Conservation (phyloP, 2,888 invertebrate species). For the Hirtodrosophila trivittata region DNA sequence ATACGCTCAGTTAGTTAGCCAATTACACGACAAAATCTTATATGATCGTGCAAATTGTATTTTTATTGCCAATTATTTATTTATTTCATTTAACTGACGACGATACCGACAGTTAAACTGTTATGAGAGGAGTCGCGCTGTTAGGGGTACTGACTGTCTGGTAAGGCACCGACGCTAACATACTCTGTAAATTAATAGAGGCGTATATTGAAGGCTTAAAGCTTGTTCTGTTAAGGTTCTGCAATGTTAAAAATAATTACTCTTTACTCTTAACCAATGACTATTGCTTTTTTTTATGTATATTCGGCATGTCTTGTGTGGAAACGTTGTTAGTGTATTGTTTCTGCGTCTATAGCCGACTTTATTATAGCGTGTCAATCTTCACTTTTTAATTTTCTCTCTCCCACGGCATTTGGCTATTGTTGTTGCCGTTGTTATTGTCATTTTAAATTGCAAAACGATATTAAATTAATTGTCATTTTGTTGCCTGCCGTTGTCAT, state of each 20-base stretch:
- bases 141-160: slow-evolving; percentile 11
- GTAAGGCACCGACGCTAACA: slow-evolving; percentile 10
- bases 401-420: neutral
- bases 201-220: too few relatives aligned
- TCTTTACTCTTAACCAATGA: too few relatives aligned
- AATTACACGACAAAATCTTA: slow-evolving; percentile 70
- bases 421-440: slow-evolving; percentile 9
- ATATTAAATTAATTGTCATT: slow-evolving; percentile 73
- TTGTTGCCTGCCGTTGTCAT: slow-evolving; percentile 45
- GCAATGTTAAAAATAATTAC: too few relatives aligned
- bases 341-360: too few relatives aligned
- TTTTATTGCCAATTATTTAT: slow-evolving; percentile 79
- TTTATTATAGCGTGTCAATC: neutral
- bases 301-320: too few relatives aligned
- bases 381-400: neutral
- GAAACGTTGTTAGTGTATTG: too few relatives aligned
- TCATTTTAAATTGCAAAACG: slow-evolving; percentile 44
- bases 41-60: slow-evolving; percentile 79
- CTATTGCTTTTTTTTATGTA: too few relatives aligned
- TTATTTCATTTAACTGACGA: slow-evolving; percentile 67
- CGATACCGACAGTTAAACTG: slow-evolving; percentile 44
- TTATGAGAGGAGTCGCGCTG: slow-evolving; percentile 42
- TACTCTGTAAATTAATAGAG: slow-evolving; percentile 33
- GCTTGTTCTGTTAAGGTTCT: too few relatives aligned
- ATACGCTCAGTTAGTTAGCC: slow-evolving; percentile 53